Base-by-base conservation (phyloP, 2,113 vertebrate species). In the Motacilla alba region DNA sequence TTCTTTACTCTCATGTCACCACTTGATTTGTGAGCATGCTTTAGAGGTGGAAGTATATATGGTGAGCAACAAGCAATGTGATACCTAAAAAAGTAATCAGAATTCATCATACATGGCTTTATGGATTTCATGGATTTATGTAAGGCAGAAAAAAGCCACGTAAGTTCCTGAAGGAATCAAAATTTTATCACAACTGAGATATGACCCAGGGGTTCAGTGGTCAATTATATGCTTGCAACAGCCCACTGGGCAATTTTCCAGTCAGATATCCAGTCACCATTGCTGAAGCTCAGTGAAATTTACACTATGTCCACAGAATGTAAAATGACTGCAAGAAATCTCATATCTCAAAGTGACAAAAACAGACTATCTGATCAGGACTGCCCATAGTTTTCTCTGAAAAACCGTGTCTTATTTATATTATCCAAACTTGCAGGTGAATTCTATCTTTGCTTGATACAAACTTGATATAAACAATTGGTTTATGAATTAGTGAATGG, bases 201-300 rank as follows among this genome's bases (percentile, higher is more conserved):
- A 52, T 84, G 60, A 94, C 60, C 37, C 85, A 93, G 58, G 91
- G 58, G 52, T 88, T 83, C 91, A 96, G 87, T 70, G 49, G 69
- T 85, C 56, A 84, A 75, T 96, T 88, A 79, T 58, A 76, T 78
- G 62, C 53, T 75, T 82, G 39, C 47, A 79, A 28, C 47, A 92
- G 87, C 55, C 80, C 74, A 66, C 47, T 90, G 87, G 94, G 93
- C 83, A 93, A 39, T 95, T 83, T 96, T 96, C 74, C 95, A 97
- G 74, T 74, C 83, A 92, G 68, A 56, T 55, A 80, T 62, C 68
- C n/a, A 69, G 41, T 62, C 59, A 86, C 43, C 59, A 31, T 35
- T 62, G 68, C 43, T 83, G 58, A 89, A 92, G 35, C n/a, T 77
- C 67, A 50, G 39, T 67, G 35, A 92, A 94, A 93, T 86, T 83